Evolutionary conservation across 2,113 vertebrate species (phyloP).

Genomic region (Apodemus speciosus): DNA sequence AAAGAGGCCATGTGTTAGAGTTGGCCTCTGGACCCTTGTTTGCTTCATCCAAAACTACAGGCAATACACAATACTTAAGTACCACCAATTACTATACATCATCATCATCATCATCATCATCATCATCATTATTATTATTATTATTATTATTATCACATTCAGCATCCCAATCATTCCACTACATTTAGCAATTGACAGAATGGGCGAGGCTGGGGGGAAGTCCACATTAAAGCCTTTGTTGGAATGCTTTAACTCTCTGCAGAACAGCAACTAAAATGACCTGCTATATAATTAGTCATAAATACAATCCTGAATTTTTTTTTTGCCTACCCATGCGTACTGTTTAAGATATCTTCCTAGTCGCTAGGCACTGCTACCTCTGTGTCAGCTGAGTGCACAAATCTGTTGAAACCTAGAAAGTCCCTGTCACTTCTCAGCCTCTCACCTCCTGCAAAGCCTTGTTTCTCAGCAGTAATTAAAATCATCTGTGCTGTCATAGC

Average conservation of each 20-base stretch:
- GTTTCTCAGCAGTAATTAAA: conserved; percentile 82
- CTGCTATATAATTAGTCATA: not conserved
- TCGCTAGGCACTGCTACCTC: conserved; percentile 93
- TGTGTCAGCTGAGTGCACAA: conserved; percentile 94
- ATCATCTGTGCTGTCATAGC: not conserved
- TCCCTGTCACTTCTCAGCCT: conserved; percentile 94
- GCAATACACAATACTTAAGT: conserved; percentile 36
- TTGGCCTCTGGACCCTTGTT: not conserved
- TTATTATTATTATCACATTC: not conserved
- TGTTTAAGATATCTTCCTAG: conserved; percentile 84
- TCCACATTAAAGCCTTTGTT: not conserved
- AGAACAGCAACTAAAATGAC: not conserved
- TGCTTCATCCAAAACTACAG: not conserved
- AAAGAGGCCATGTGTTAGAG: not conserved
- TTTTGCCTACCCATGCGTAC: not conserved
- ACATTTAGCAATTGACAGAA: not conserved
- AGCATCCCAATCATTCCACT: not conserved
- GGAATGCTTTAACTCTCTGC: not conserved
- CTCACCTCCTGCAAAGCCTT: conserved; percentile 95
- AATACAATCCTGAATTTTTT: not conserved
- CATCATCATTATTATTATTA: too few species aligned
- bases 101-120: not conserved
- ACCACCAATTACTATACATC: not conserved
- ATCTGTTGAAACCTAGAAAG: conserved; percentile 94
- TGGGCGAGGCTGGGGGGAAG: not conserved